phyloP scores from a whole-genome alignment of 2,113 vertebrate genomes.

The Struthio camelus region DNA sequence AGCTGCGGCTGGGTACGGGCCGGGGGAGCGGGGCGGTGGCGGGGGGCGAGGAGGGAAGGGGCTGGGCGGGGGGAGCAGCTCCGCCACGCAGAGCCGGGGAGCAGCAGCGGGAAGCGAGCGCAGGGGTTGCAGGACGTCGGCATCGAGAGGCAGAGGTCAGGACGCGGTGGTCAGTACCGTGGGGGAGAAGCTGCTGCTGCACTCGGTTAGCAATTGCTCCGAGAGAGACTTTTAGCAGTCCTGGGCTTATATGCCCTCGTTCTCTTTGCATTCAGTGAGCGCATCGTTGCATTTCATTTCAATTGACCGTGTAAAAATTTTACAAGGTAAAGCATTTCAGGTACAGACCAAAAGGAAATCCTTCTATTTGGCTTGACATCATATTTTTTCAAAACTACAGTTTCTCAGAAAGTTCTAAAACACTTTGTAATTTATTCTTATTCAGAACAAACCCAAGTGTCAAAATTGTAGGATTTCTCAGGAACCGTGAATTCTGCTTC shows the following conservation, averaged over 20 bases:
- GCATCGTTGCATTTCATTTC: background rate
- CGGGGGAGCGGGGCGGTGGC: background rate
- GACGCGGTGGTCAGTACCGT: accelerated
- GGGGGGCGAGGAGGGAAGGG: background rate
- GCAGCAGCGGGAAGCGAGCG: accelerated
- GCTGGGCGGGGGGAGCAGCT: background rate
- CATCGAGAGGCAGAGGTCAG: background rate
- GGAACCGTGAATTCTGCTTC: background rate
- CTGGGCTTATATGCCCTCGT: background rate
- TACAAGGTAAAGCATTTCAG: accelerated
- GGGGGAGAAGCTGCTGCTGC: accelerated
- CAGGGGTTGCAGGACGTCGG: accelerated
- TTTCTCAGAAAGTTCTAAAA: background rate
- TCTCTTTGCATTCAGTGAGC: background rate
- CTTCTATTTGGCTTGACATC: background rate
- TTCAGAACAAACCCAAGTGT: background rate
- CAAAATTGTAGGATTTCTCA: background rate
- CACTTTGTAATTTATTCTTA: background rate
- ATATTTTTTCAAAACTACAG: background rate
- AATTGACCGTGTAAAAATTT: background rate
- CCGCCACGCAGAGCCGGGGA: accelerated
- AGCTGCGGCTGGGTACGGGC: no score
- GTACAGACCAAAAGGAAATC: background rate
- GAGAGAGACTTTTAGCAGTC: background rate
- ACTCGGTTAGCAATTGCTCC: accelerated